These are phyloP conservation scores for Stenoptilia bipunctidactyla DNA, from an alignment of 2,888 invertebrate genomes.

Conservation along the genomic window DNA sequence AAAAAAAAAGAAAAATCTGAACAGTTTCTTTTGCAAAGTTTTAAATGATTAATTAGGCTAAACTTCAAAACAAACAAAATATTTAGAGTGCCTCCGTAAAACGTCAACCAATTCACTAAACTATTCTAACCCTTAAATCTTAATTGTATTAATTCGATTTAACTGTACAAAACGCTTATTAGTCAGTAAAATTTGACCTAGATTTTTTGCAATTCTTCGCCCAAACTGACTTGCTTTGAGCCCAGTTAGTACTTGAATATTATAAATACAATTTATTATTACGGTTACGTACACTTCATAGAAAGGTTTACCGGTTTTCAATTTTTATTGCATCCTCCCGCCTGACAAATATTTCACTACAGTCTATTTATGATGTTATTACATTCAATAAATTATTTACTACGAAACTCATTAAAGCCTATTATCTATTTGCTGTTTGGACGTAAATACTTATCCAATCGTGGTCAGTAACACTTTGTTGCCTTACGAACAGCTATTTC, in stretches of 20 bases:
- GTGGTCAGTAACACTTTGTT: too few relatives aligned
- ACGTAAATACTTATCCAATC: too few relatives aligned
- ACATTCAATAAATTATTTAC: conserved; percentile 56
- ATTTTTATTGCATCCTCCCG: conserved; percentile 58
- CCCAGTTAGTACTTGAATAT: conserved; percentile 21
- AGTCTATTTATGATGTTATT: conserved; percentile 60
- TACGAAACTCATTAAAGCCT: conserved; percentile 49
- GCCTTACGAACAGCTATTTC: neutral
- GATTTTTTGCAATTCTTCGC: conserved; percentile 5
- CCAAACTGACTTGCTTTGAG: conserved; percentile 39
- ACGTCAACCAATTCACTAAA: conserved; percentile 33
- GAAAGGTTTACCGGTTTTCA: conserved; percentile 49
- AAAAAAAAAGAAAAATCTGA: too few relatives aligned
- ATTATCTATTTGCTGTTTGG: neutral
- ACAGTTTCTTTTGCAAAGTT: too few relatives aligned
- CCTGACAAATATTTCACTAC: conserved; percentile 49
- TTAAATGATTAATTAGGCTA: too few relatives aligned
- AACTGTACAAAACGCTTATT: conserved; percentile 66
- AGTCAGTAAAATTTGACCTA: conserved; percentile 61
- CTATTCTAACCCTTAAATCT: conserved; percentile 40
- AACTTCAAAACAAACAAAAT: neutral
- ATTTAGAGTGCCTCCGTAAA: neutral
- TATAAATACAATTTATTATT: conserved; percentile 15
- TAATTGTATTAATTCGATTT: conserved; percentile 36
- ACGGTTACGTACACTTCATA: conserved; percentile 57